phyloP scores from a whole-genome alignment of 2,797 vertebrate species.

The Falco concolor region DNA sequence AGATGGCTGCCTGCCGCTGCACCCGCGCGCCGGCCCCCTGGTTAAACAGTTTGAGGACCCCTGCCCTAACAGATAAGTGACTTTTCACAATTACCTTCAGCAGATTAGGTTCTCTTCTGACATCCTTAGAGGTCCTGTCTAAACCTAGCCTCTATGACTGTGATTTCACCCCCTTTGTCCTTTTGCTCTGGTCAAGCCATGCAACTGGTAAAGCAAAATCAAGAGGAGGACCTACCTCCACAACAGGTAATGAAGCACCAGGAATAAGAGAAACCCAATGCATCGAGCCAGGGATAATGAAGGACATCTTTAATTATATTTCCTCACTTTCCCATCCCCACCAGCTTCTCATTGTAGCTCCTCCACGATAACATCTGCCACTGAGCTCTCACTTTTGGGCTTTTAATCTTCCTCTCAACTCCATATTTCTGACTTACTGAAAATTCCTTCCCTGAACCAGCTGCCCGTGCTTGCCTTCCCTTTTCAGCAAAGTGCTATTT shows the following conservation, averaged over 20 bases:
- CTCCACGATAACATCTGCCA: neutral
- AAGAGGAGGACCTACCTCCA: neutral
- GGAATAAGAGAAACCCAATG: neutral
- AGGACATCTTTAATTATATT: neutral
- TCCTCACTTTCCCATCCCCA: neutral
- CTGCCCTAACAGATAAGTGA: neutral
- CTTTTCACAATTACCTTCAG: neutral
- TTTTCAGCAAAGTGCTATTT: neutral
- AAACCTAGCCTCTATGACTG: neutral
- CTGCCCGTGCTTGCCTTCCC: neutral
- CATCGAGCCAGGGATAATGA: neutral
- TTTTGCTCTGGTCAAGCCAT: neutral
- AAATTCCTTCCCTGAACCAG: neutral
- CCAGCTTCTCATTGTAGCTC: neutral
- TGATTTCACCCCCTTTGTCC: neutral
- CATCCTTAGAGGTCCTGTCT: neutral
- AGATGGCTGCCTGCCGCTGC: too few species aligned
- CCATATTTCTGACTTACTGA: neutral
- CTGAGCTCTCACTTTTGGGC: neutral
- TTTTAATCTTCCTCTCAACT: neutral
- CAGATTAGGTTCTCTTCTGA: neutral
- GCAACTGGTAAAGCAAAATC: neutral
- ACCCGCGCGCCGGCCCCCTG: too few species aligned
- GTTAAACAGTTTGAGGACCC: too few species aligned
- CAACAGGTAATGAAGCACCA: neutral